Evolutionary conservation across 1,140 invertebrate genomes (phyloP).

Genomic region (Brachionus rotundiformis): DNA sequence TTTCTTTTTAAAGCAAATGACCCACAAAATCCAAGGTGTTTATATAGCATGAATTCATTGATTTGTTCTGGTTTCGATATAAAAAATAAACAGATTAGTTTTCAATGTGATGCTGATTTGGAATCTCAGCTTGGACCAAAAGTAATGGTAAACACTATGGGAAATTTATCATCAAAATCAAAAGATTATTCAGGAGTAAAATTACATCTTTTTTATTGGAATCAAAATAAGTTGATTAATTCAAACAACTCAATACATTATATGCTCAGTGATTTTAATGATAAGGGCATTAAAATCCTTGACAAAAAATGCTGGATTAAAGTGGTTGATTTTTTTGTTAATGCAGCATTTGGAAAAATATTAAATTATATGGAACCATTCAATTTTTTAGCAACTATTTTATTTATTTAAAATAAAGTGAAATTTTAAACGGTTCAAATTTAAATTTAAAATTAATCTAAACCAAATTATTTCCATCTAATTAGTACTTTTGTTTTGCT

Average conservation of each 20-base stretch:
- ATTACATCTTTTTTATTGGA: neutral
- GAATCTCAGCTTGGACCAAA: neutral
- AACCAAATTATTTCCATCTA: too few species aligned
- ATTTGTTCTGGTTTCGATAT: neutral
- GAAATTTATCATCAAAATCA: neutral
- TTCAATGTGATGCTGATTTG: conserved; percentile 21
- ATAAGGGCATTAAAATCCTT: neutral
- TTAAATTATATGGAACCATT: neutral
- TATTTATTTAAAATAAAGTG: neutral
- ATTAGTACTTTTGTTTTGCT: neutral
- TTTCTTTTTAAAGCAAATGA: neutral
- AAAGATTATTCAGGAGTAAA: neutral
- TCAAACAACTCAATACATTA: neutral
- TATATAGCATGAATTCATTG: neutral
- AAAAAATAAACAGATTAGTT: neutral
- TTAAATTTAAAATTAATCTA: too few species aligned
- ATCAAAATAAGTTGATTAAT: neutral
- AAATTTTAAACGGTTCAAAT: too few species aligned
- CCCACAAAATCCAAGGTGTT: neutral
- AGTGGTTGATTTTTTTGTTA: conserved; percentile 8
- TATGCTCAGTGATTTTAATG: neutral
- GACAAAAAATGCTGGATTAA: neutral
- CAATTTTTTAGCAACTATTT: neutral
- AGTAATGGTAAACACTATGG: neutral
- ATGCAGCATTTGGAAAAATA: neutral